Conservation (phyloP, 2,888 invertebrate species). For the Caenorhabditis drosophilae region DNA sequence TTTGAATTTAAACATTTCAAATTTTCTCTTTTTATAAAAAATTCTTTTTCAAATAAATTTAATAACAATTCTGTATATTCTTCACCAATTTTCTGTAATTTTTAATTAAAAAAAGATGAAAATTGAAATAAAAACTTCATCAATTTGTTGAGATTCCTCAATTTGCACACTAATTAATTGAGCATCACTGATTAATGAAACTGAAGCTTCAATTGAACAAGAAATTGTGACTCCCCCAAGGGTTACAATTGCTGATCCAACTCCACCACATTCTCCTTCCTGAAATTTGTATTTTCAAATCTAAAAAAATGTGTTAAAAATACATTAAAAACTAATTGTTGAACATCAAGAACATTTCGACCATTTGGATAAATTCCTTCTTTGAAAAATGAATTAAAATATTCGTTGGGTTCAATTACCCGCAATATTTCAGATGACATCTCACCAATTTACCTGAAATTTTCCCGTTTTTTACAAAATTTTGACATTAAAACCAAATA, state of each 20-base stretch:
- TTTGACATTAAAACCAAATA: too few relatives aligned
- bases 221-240: slow-evolving; percentile 38
- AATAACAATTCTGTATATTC: slow-evolving; percentile 18
- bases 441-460: too few relatives aligned
- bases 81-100: slow-evolving; percentile 29
- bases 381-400: slow-evolving; percentile 31
- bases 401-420: slow-evolving; percentile 37
- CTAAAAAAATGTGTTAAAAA: too few relatives aligned
- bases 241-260: slow-evolving; percentile 42
- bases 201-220: slow-evolving; percentile 34
- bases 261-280: slow-evolving; percentile 42
- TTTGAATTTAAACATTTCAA: slow-evolving; percentile 9
- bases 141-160: slow-evolving; percentile 20
- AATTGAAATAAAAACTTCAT: too few relatives aligned
- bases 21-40: slow-evolving; percentile 13
- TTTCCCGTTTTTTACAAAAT: too few relatives aligned
- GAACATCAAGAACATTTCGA: slow-evolving; percentile 5
- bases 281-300: too few relatives aligned
- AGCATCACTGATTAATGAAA: slow-evolving; percentile 32
- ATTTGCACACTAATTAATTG: slow-evolving; percentile 23
- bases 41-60: slow-evolving; percentile 10
- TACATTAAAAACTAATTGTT: not conserved
- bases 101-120: too few relatives aligned
- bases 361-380: slow-evolving; percentile 39
- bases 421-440: slow-evolving; percentile 35